Evolutionary conservation across 2,113 vertebrate genomes (phyloP), one percentile per base, ranked within the genome.

Genomic region (rat (Rattus norvegicus)): DNA sequence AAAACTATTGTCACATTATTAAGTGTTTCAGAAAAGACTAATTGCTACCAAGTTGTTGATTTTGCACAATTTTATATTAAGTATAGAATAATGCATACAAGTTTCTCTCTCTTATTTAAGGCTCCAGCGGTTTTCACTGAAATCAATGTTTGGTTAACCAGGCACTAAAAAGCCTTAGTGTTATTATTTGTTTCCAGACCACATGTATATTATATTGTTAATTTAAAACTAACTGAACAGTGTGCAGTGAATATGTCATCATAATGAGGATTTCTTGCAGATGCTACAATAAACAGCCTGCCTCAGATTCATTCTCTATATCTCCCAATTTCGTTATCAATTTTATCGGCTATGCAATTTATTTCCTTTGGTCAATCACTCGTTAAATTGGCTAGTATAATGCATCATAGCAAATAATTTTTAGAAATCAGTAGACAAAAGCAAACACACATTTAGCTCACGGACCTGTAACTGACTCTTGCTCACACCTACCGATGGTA

Each of bases 341-440:
- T 95, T 97, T 96, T 96, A 98, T 96, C 95, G 95, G 73, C 93
- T 94, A 61, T 93, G 69, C n/a, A 95, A 92, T 96, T 97, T 92
- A 59, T 96, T 97, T 79, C 69, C 33, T 93, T 97, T 83, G 88
- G 83, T 95, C 96, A 96, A 92, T 96, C 81, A 93, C 30, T 97
- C 59, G 87, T 96, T 93, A 93, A 96, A 96, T 95, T 92, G 91
- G 54, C 43, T 83, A 83, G 43, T 94, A 72, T 92, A 91, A 95
- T 94, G 88, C 72, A 92, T 95, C 52, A 72, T 65, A 92, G 49
- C 43, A 96, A 97, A 94, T 94, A 73, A 92, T 97, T 97, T 96
- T 96, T 67, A 92, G 72, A 96, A 95, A 92, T 95, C 88, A 96
- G 96, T 93, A 96, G 56, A 11, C 49, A 92, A 20, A 43, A 75